Percentiles rank a stretch among this genome's conserved stretches.
Evolutionary conservation across 2,797 vertebrate species (phyloP).

Genomic region (Micromesistius poutassou): DNA sequence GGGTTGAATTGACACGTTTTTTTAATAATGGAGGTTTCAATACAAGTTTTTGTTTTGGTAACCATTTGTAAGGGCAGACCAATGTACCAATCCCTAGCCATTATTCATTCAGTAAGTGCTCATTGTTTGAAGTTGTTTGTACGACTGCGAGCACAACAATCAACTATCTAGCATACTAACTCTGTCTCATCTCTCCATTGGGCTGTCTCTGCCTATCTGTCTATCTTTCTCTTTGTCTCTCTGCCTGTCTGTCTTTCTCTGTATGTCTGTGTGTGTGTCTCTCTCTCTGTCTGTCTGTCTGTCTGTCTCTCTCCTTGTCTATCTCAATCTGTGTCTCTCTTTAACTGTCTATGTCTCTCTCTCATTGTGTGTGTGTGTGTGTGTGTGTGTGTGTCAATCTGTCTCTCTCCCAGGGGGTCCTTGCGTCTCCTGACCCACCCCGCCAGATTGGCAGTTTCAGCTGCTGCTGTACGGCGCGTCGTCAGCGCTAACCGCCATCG

Average conservation of each 20-base stretch:
- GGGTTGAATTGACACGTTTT: not conserved
- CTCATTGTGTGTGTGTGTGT: not conserved
- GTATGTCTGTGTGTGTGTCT: not conserved
- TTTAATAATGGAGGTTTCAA: not conserved
- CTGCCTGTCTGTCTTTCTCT: not conserved
- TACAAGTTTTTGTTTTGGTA: not conserved
- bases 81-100: not conserved
- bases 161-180: not conserved
- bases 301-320: not conserved
- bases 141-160: not conserved
- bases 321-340: not conserved
- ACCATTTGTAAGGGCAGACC: not conserved
- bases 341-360: not conserved
- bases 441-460: conserved; percentile 73
- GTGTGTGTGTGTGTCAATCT: not conserved
- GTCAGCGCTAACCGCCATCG: conserved; percentile 67
- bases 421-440: conserved; percentile 69
- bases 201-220: not conserved
- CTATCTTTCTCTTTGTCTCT: not conserved
- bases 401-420: conserved; percentile 58
- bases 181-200: not conserved
- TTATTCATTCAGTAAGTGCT: not conserved
- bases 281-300: too few species aligned
- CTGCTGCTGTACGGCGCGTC: conserved; percentile 72
- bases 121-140: not conserved